These are phyloP conservation scores for Rostratula benghalensis DNA, from an alignment of 2,113 vertebrate species.

Conservation along the genomic window DNA sequence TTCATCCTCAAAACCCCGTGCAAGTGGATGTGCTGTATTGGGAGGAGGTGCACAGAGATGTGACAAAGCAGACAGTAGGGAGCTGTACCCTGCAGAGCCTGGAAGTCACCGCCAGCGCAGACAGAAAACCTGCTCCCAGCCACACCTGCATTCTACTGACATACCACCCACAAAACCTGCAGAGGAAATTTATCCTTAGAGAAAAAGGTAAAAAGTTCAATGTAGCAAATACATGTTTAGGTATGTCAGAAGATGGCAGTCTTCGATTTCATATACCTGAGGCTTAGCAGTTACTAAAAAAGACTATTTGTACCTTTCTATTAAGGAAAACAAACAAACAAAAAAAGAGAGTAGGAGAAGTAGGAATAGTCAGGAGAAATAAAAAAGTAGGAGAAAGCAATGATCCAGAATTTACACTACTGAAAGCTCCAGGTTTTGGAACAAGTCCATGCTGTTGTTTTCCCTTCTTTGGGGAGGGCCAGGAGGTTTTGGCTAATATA, in stretches of 20 bases:
- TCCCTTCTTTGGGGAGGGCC: not conserved
- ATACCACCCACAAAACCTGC: not conserved
- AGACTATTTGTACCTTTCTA: not conserved
- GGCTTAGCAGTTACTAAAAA: not conserved
- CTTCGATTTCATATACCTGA: not conserved
- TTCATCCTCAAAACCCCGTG: not conserved
- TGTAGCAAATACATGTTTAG: not conserved
- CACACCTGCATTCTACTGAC: not conserved
- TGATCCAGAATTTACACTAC: not conserved
- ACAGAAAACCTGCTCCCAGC: not conserved
- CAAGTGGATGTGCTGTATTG: conserved; percentile 19
- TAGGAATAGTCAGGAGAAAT: no score
- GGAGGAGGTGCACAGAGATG: not conserved
- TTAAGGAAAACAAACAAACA: not conserved
- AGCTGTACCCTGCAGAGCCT: not conserved
- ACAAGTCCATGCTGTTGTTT: not conserved
- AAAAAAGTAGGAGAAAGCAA: not conserved
- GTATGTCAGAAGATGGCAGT: not conserved
- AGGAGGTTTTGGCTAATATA: not conserved
- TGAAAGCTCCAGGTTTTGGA: not conserved
- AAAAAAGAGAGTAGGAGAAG: no score
- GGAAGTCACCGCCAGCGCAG: not conserved
- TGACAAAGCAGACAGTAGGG: not conserved
- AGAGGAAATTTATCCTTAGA: not conserved
- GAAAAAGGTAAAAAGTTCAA: conserved; percentile 39